Conservation (phyloP, 2,797 vertebrate genomes). For the Lophotriccus pileatus region DNA sequence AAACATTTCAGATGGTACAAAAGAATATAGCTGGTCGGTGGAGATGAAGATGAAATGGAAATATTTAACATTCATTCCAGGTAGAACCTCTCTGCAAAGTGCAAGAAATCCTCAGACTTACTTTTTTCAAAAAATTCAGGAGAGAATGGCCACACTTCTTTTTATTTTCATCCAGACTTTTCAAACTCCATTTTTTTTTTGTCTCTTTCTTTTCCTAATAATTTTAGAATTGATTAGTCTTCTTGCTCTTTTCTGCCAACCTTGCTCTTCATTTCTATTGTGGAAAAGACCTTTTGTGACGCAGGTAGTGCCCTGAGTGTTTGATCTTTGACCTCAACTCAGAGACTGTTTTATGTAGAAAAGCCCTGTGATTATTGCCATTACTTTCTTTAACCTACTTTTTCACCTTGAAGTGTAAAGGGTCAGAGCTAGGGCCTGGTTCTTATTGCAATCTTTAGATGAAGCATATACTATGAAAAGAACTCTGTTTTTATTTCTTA, state of each 20-base stretch:
- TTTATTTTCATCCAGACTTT: slow-evolving; percentile 50
- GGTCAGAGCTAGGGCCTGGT: slow-evolving; percentile 75
- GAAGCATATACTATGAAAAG: slow-evolving; percentile 73
- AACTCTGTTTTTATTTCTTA: slow-evolving; percentile 79
- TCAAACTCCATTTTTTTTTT: background rate
- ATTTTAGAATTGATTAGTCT: slow-evolving; percentile 65
- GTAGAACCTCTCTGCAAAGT: slow-evolving; percentile 23
- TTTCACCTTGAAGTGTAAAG: slow-evolving; percentile 77
- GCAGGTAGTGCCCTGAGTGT: slow-evolving; percentile 48
- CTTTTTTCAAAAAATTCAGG: slow-evolving; percentile 12
- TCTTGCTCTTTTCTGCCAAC: slow-evolving; percentile 40
- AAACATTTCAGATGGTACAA: background rate
- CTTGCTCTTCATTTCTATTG: slow-evolving; percentile 62
- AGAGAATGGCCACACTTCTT: background rate
- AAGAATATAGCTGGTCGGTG: background rate
- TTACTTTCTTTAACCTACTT: slow-evolving; percentile 76
- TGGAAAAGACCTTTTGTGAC: slow-evolving; percentile 67
- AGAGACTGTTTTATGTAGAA: slow-evolving; percentile 80
- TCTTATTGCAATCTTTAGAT: slow-evolving; percentile 78
- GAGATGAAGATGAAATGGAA: slow-evolving; percentile 35
- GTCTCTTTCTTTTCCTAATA: slow-evolving; percentile 26
- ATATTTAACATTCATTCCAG: slow-evolving; percentile 53
- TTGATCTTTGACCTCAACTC: slow-evolving; percentile 81
- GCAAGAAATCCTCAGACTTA: slow-evolving; percentile 41
- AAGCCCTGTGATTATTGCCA: slow-evolving; percentile 79